Evolutionary conservation across 1,140 invertebrate genomes (phyloP).

Genomic region (Drosophila subpulchrella): DNA sequence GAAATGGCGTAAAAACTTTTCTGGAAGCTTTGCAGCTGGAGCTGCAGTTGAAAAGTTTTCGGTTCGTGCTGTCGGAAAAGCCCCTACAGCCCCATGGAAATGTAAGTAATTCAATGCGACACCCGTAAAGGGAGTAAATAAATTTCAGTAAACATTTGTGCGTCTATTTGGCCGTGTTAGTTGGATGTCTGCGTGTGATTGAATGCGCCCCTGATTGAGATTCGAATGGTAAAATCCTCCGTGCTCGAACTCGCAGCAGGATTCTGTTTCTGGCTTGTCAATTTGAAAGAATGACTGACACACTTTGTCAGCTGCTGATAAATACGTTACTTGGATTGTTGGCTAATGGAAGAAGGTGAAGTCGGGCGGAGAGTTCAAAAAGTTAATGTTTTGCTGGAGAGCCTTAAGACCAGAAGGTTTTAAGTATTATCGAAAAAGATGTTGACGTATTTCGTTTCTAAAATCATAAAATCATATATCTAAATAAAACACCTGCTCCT

Average conservation of each 20-base stretch:
- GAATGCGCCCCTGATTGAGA: slow-evolving; percentile 72
- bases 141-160: slow-evolving; percentile 53
- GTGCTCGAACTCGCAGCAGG: slow-evolving; percentile 3
- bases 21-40: slow-evolving; percentile 29
- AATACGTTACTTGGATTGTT: slow-evolving; percentile 13
- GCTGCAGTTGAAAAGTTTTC: slow-evolving; percentile 63
- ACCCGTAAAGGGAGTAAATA: slow-evolving; percentile 42
- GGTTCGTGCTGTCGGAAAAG: slow-evolving; percentile 44
- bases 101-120: slow-evolving; percentile 71
- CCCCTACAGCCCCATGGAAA: slow-evolving; percentile 51
- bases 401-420: too few relatives aligned
- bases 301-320: slow-evolving; percentile 34
- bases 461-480: background rate
- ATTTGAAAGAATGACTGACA: slow-evolving; percentile 37
- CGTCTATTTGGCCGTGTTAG: slow-evolving; percentile 31
- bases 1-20: slow-evolving; percentile 74
- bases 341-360: slow-evolving; percentile 14
- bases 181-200: slow-evolving; percentile 40
- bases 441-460: too few relatives aligned
- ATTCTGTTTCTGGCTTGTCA: slow-evolving; percentile 44
- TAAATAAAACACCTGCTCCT: background rate
- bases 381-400: too few relatives aligned
- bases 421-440: too few relatives aligned
- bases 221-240: slow-evolving; percentile 36
- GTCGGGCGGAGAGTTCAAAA: too few relatives aligned